phyloP scores from a whole-genome alignment of 2,888 invertebrate genomes.

The Chalcosyrphus nemorum region DNA sequence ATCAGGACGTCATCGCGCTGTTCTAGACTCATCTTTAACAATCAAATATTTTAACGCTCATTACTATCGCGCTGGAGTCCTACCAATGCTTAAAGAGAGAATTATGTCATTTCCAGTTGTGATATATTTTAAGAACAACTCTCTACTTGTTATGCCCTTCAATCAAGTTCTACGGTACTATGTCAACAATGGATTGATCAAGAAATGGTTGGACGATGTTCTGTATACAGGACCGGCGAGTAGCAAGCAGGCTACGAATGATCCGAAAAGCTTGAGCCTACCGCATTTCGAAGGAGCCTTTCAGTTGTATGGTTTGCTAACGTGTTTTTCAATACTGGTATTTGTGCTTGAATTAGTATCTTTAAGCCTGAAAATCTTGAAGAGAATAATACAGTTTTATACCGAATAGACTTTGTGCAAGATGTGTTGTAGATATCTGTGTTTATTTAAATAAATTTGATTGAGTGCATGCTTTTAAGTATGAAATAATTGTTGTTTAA shows the following conservation, averaged over 20 bases:
- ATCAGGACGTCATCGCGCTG: not conserved
- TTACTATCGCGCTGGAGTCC: not conserved
- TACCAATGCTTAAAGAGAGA: not conserved
- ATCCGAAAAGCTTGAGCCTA: not conserved
- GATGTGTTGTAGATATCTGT: too few relatives aligned
- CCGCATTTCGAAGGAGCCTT: not conserved
- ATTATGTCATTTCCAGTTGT: not conserved
- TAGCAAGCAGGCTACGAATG: not conserved
- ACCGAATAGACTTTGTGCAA: not conserved
- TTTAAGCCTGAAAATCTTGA: not conserved
- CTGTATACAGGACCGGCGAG: too few relatives aligned
- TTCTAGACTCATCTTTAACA: not conserved
- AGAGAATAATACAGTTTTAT: not conserved
- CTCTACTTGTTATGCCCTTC: not conserved
- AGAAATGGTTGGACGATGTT: not conserved
- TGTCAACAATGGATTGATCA: not conserved
- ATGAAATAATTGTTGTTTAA: too few relatives aligned
- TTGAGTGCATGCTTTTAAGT: too few relatives aligned
- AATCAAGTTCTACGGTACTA: not conserved
- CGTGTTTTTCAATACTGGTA: not conserved
- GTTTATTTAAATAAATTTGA: too few relatives aligned
- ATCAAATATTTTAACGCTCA: not conserved
- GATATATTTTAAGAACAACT: not conserved
- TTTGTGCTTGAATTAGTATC: not conserved
- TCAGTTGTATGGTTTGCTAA: not conserved